A percentile compares a stretch with the other conserved stretches of the same genome.
Evolutionary conservation across 1,140 invertebrate species (phyloP).

Genomic region (Drosophila parvula): DNA sequence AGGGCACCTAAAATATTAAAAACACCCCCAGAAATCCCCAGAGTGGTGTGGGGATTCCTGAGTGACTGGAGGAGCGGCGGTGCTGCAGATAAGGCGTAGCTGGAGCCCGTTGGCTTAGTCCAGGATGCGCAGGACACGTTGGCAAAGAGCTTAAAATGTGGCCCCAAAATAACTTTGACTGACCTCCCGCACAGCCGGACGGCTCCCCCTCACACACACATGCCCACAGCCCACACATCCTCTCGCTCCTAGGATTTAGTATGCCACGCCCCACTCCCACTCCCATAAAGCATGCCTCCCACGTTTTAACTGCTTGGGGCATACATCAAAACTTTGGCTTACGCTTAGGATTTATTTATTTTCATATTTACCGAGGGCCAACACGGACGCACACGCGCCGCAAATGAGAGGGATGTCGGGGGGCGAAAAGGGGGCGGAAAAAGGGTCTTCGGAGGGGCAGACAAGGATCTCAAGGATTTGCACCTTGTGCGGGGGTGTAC

Average conservation of each 20-base stretch:
- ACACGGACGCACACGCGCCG: constrained; percentile 52
- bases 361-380: constrained; percentile 77
- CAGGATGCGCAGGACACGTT: constrained; percentile 75
- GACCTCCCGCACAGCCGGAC: constrained; percentile 43
- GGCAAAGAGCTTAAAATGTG: constrained; percentile 82
- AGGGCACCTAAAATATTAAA: constrained; percentile 81
- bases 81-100: constrained; percentile 67
- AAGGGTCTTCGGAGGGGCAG: constrained; percentile 25
- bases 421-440: neutral
- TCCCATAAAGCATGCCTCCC: constrained; percentile 46
- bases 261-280: constrained; percentile 24
- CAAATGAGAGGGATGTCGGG: constrained; percentile 44
- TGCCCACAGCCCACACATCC: constrained; percentile 38
- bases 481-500: constrained; percentile 50
- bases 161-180: constrained; percentile 82
- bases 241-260: constrained; percentile 73
- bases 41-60: constrained; percentile 4
- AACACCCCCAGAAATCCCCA: constrained; percentile 55
- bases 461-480: constrained; percentile 82
- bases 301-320: constrained; percentile 80
- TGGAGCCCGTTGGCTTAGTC: constrained; percentile 50
- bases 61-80: constrained; percentile 55
- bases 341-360: constrained; percentile 82
- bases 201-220: constrained; percentile 3
- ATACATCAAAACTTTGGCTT: constrained; percentile 83